phyloP scores from a whole-genome alignment of 2,113 vertebrate genomes.

The human region DNA sequence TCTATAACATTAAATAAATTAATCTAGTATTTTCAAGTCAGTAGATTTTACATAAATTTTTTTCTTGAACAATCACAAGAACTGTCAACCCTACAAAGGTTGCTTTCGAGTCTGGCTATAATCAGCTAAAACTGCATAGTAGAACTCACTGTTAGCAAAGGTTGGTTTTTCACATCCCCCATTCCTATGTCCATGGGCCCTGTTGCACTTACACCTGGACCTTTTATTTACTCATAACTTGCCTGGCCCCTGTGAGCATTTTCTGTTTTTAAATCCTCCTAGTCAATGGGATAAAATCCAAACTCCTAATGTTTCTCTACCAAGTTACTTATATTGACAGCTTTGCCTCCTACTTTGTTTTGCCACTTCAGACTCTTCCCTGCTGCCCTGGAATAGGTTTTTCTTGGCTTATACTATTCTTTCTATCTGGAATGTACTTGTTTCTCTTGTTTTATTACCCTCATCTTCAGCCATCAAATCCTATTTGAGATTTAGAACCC shows the following conservation, averaged over 20 bases:
- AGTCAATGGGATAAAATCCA: background rate
- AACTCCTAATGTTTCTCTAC: too few relatives aligned
- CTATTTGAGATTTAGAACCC: background rate
- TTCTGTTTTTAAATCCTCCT: background rate
- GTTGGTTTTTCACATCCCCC: background rate
- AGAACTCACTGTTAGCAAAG: background rate
- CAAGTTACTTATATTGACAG: background rate
- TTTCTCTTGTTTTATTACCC: background rate
- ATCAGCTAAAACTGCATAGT: background rate
- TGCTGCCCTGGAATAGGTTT: background rate
- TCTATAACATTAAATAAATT: background rate
- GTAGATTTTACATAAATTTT: background rate
- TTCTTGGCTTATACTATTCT: background rate
- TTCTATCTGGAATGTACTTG: background rate
- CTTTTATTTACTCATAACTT: background rate
- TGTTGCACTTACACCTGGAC: background rate
- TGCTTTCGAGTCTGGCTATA: background rate
- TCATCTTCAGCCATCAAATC: background rate
- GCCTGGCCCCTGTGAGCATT: background rate
- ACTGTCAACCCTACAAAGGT: background rate
- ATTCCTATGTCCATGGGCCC: too few relatives aligned
- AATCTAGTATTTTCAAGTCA: background rate
- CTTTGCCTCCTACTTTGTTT: background rate
- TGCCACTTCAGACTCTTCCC: background rate
- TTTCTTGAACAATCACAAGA: background rate